A percentile compares a stretch with the other conserved stretches of the same genome.
Evolutionary conservation across 2,888 invertebrate species (phyloP).

Genomic region (Alentia gelatinosa): DNA sequence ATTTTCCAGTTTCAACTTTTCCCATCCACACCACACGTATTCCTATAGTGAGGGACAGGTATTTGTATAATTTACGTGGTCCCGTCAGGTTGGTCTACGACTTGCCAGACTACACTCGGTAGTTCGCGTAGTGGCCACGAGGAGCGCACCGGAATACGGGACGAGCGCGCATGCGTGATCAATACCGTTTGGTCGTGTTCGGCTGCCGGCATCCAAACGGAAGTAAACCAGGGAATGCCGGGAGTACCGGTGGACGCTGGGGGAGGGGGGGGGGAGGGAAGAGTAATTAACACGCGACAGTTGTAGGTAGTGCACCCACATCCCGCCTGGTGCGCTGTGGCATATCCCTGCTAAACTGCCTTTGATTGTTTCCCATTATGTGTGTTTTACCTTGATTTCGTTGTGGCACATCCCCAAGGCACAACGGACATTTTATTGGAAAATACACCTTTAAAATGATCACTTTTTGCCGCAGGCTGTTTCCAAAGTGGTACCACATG

Average conservation of each 20-base stretch:
- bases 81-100: background rate
- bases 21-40: background rate
- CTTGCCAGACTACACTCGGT: background rate
- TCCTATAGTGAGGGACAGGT: background rate
- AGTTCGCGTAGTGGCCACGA: background rate
- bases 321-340: too few relatives aligned
- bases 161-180: background rate
- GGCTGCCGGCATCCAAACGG: background rate
- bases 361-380: too few relatives aligned
- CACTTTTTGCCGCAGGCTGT: too few relatives aligned
- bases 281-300: constrained; percentile 15
- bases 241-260: background rate
- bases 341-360: too few relatives aligned
- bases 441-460: too few relatives aligned
- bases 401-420: too few relatives aligned
- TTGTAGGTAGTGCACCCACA: too few relatives aligned
- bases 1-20: background rate
- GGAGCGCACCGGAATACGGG: background rate
- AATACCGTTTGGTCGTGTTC: background rate
- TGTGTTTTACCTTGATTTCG: too few relatives aligned
- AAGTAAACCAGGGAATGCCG: background rate
- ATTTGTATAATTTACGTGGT: background rate
- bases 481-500: too few relatives aligned
- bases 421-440: too few relatives aligned
- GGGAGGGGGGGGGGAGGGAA: too few relatives aligned